Evolutionary conservation across 2,113 vertebrate species (phyloP).

Genomic region (Lycocorax pyrrhopterus): DNA sequence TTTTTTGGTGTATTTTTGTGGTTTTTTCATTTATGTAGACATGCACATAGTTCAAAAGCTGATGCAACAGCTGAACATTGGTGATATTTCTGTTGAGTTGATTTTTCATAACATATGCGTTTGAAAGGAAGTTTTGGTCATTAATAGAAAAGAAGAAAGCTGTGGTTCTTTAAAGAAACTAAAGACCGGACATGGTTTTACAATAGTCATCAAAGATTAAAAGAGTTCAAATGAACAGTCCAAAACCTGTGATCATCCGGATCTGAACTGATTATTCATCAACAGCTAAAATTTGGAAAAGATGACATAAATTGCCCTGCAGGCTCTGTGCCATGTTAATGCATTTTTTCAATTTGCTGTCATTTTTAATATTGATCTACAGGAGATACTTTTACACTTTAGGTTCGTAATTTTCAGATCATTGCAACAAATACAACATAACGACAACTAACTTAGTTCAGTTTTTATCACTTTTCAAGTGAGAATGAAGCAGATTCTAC

Average conservation of each 20-base stretch:
- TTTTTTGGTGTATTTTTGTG: not conserved
- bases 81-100: not conserved
- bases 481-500: not conserved
- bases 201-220: not conserved
- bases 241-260: not conserved
- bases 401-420: not conserved
- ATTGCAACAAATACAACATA: not conserved
- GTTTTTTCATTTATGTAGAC: not conserved
- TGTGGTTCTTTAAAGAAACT: not conserved
- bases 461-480: not conserved
- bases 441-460: not conserved
- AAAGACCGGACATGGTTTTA: not conserved
- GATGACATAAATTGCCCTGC: not conserved
- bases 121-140: not conserved
- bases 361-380: not conserved
- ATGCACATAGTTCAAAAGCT: not conserved
- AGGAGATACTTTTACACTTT: not conserved
- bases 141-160: not conserved
- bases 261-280: not conserved
- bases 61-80: not conserved
- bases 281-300: not conserved
- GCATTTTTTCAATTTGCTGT: not conserved
- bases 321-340: not conserved
- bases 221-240: not conserved
- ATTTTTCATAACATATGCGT: rapidly evolving